These are phyloP conservation scores for Megaceryle torquata DNA, from an alignment of 2,113 vertebrate genomes.

Conservation along the genomic window DNA sequence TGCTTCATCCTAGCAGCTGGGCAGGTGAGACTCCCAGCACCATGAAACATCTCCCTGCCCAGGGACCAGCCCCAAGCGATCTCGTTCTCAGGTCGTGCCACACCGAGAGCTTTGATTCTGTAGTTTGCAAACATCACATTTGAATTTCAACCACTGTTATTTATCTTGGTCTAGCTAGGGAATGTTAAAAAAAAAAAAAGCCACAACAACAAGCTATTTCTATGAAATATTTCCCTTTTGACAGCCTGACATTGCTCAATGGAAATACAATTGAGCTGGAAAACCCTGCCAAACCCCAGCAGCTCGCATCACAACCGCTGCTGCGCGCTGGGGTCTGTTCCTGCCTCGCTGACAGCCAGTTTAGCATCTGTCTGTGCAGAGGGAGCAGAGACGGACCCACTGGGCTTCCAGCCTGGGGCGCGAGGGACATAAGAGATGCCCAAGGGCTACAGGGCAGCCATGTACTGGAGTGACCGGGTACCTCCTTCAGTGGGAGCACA, in stretches of 20 bases:
- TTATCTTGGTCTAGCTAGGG: not conserved
- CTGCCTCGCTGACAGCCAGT: not conserved
- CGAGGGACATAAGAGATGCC: accelerated
- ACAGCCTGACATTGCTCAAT: not conserved
- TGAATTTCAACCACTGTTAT: not conserved
- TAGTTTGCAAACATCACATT: not conserved
- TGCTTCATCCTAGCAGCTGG: not conserved
- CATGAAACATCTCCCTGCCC: not conserved
- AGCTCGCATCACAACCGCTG: not conserved
- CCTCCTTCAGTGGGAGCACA: not conserved
- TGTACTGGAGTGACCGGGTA: not conserved
- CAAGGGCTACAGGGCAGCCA: not conserved
- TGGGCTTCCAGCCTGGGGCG: not conserved
- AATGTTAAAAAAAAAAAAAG: not conserved
- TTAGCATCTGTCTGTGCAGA: not conserved
- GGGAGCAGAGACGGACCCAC: not conserved
- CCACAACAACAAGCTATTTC: not conserved
- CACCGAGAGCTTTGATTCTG: not conserved
- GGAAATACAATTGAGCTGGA: not conserved
- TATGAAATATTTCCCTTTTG: not conserved
- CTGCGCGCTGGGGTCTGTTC: not conserved
- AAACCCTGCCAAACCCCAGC: not conserved
- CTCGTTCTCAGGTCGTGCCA: not conserved
- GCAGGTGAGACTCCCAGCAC: not conserved
- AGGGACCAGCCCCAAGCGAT: not conserved